A percentile compares a stretch with the other conserved stretches of the same genome.
Evolutionary conservation across 2,113 vertebrate genomes (phyloP).

Genomic region (Marmota monax): DNA sequence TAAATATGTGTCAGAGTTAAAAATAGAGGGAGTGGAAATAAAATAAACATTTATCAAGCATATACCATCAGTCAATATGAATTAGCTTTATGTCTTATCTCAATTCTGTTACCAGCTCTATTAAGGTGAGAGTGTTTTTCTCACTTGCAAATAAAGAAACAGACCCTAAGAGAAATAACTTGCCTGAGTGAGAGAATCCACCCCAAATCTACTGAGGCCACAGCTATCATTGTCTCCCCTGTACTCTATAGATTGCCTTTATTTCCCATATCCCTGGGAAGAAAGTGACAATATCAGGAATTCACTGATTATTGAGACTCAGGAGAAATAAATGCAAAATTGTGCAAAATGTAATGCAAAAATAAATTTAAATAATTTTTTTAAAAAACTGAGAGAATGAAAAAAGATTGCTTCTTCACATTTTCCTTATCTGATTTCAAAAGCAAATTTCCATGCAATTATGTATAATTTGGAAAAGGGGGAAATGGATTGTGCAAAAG

Average conservation of each 20-base stretch:
- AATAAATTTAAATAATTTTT: not conserved
- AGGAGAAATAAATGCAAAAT: not conserved
- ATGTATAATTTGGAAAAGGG: not conserved
- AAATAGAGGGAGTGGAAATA: not conserved
- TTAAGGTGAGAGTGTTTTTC: not conserved
- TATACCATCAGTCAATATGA: not conserved
- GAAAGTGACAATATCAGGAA: not conserved
- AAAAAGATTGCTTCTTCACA: not conserved
- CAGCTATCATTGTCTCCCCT: not conserved
- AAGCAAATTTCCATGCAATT: not conserved
- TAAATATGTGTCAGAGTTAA: conserved; percentile 36
- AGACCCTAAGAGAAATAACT: not conserved
- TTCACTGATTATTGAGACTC: not conserved
- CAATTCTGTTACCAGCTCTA: not conserved
- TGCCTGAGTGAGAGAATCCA: too few species aligned
- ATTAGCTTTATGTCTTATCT: not conserved
- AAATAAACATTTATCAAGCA: conserved; percentile 37
- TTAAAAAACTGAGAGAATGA: not conserved
- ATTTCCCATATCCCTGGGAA: not conserved
- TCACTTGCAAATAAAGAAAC: not conserved
- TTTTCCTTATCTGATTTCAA: not conserved
- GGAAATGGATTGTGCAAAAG: not conserved
- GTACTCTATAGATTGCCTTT: not conserved
- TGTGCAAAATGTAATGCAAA: not conserved
- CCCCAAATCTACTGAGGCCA: not conserved